Percentiles rank a stretch among this genome's conserved stretches.
Conservation (phyloP, 2,113 vertebrate genomes). For the Camelus bactrianus region DNA sequence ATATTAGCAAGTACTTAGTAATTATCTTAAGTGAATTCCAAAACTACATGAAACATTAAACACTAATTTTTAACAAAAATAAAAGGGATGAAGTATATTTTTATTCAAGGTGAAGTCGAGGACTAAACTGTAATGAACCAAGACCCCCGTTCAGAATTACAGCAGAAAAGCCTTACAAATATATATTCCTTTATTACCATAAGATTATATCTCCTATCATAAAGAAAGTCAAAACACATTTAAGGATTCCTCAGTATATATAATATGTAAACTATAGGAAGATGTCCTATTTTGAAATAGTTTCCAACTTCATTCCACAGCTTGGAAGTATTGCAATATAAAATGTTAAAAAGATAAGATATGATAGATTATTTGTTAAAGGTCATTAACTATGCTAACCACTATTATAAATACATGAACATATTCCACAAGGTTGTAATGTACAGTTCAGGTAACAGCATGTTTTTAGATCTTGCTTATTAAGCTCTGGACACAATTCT, state of each 20-base stretch:
- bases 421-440: constrained; percentile 24
- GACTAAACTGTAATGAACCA: neutral
- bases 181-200: constrained; percentile 10
- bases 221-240: constrained; percentile 29
- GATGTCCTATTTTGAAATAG: constrained; percentile 39
- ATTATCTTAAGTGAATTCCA: constrained; percentile 22
- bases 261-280: neutral
- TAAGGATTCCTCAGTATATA: neutral
- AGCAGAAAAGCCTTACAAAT: neutral
- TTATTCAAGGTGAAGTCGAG: constrained; percentile 27
- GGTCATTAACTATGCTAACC: constrained; percentile 36
- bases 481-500: constrained; percentile 11
- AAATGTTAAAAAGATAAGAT: constrained; percentile 41
- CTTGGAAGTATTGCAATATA: neutral
- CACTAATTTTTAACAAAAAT: neutral
- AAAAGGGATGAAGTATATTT: neutral
- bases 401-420: constrained; percentile 23
- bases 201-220: constrained; percentile 14
- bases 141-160: constrained; percentile 43
- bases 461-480: constrained; percentile 50
- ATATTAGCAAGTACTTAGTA: constrained; percentile 44
- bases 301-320: constrained; percentile 40
- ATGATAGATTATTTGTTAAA: constrained; percentile 38
- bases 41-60: constrained; percentile 51
- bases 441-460: neutral